phyloP scores from a whole-genome alignment of 2,797 vertebrate species.

The Sorex maritimensis region DNA sequence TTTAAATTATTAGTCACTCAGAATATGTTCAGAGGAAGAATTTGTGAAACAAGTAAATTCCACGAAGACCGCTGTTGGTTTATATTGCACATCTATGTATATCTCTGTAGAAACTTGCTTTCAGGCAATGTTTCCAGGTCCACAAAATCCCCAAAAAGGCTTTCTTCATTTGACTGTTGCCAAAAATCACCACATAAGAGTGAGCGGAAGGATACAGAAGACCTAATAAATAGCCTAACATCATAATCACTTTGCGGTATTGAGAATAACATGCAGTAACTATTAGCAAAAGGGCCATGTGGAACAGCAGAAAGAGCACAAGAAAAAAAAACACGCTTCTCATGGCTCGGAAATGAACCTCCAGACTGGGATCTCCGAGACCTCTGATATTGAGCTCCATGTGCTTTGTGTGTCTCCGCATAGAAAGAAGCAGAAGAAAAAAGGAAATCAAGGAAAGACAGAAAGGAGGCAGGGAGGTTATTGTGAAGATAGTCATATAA shows the following conservation, averaged over 20 bases:
- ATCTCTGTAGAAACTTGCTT: no score
- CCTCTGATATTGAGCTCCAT: background rate
- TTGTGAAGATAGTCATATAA: background rate
- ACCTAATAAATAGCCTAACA: background rate
- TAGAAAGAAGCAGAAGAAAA: constrained; percentile 19
- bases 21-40: background rate
- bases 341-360: background rate
- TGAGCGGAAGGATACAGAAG: background rate
- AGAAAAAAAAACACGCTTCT: constrained; percentile 30
- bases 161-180: constrained; percentile 50
- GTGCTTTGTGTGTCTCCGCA: background rate
- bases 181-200: constrained; percentile 36
- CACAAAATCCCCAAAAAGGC: background rate
- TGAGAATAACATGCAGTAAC: no score
- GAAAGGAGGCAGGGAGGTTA: background rate
- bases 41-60: background rate
- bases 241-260: no score
- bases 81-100: no score
- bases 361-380: background rate
- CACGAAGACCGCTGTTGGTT: no score
- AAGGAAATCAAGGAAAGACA: background rate
- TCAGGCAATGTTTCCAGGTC: no score
- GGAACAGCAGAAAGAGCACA: background rate
- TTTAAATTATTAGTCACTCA: background rate
- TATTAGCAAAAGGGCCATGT: background rate